Conservation (phyloP, 2,797 vertebrate species). For the Megaceryle alcyon region DNA sequence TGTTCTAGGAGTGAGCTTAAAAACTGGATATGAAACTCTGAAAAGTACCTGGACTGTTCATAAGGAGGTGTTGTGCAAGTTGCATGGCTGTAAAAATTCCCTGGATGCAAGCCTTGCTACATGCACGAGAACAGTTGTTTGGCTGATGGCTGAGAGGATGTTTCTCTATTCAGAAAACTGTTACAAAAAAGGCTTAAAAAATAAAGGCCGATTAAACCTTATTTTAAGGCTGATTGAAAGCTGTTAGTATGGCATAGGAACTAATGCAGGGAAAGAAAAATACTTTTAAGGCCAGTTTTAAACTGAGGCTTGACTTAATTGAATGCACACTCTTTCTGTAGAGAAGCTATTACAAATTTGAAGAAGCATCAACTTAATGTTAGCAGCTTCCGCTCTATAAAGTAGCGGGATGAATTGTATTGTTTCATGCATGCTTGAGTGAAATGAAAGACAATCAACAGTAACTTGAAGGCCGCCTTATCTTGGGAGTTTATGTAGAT, state of each 20-base stretch:
- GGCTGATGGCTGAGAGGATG: background rate
- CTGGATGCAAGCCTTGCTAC: background rate
- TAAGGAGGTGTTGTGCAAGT: background rate
- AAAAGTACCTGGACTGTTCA: background rate
- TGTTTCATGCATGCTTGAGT: background rate
- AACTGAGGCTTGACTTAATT: background rate
- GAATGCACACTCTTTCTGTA: background rate
- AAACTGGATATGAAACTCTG: background rate
- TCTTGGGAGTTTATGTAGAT: background rate
- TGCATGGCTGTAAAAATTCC: background rate
- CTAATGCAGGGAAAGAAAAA: background rate
- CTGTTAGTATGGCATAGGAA: background rate
- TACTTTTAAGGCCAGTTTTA: background rate
- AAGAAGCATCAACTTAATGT: background rate
- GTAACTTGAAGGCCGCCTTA: background rate
- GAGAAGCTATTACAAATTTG: background rate
- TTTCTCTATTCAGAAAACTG: background rate
- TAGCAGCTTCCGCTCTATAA: background rate
- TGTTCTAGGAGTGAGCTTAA: background rate
- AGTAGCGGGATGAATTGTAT: background rate
- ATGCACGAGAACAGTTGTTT: background rate
- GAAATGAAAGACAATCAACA: background rate
- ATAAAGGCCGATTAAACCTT: background rate
- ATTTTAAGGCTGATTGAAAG: background rate
- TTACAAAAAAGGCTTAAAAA: background rate